phyloP scores from a whole-genome alignment of 2,797 vertebrate genomes.

The Sorex maritimensis region DNA sequence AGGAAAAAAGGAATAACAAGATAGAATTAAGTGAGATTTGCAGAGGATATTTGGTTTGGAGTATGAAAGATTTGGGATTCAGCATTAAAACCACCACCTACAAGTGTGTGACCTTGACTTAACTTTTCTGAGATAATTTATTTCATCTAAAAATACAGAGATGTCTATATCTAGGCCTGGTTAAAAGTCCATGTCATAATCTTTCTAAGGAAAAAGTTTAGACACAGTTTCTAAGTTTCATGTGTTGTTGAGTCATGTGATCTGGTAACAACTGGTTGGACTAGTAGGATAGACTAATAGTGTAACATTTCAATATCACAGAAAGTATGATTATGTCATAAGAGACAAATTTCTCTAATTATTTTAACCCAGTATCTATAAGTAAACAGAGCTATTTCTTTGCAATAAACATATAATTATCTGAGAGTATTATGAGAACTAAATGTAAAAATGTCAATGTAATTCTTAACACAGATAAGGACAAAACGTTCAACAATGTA shows the following conservation, averaged over 20 bases:
- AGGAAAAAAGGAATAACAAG: background rate
- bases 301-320: conserved; percentile 11
- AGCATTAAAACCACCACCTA: conserved; percentile 21
- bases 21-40: conserved; percentile 47
- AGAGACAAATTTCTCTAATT: conserved; percentile 48
- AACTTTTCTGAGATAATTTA: conserved; percentile 55
- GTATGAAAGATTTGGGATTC: background rate
- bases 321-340: conserved; percentile 25
- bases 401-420: conserved; percentile 27
- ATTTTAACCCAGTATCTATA: conserved; percentile 60
- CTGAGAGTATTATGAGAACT: conserved; percentile 50
- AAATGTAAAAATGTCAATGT: conserved; percentile 31
- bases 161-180: conserved; percentile 1
- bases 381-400: conserved; percentile 51
- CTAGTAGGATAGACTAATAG: background rate
- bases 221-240: conserved; percentile 47
- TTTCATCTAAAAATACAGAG: conserved; percentile 50
- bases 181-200: conserved; percentile 29
- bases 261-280: conserved; percentile 20
- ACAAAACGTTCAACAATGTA: conserved; percentile 3
- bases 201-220: conserved; percentile 34
- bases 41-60: conserved; percentile 54
- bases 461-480: conserved; percentile 43
- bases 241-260: conserved; percentile 18
- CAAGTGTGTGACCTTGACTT: conserved; percentile 19